Conservation (phyloP, 1,140 invertebrate species). For the Goniozus legneri region DNA sequence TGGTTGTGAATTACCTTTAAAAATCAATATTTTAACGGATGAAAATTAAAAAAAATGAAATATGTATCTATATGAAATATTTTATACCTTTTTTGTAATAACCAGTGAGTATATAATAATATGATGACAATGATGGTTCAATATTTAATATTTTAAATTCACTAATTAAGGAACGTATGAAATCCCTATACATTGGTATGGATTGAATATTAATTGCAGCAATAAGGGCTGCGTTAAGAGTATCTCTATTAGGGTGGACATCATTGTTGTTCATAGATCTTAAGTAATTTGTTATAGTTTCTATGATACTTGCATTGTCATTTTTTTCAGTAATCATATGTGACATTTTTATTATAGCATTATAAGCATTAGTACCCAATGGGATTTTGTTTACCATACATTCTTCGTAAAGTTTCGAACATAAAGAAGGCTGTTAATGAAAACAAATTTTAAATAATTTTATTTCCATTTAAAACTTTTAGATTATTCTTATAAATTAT, state of each 20-base stretch:
- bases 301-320: slow-evolving; percentile 5
- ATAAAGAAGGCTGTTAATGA: slow-evolving; percentile 57
- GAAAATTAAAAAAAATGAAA: slow-evolving; percentile 7
- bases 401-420: slow-evolving; percentile 65
- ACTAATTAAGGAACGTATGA: slow-evolving; percentile 56
- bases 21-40: slow-evolving; percentile 5
- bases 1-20: slow-evolving; percentile 56
- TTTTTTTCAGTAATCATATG: slow-evolving; percentile 60
- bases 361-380: slow-evolving; percentile 67
- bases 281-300: slow-evolving; percentile 59
- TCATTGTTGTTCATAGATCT: slow-evolving; percentile 58
- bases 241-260: slow-evolving; percentile 67
- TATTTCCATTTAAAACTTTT: not conserved
- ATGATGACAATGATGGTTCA: slow-evolving; percentile 69
- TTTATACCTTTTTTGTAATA: slow-evolving; percentile 68
- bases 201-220: not conserved
- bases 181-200: not conserved
- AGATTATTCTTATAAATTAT: not conserved
- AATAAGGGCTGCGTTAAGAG: slow-evolving; percentile 69
- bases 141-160: slow-evolving; percentile 74
- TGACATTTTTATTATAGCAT: slow-evolving; percentile 63
- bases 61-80: no score
- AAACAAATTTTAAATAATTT: slow-evolving; percentile 2
- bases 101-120: slow-evolving; percentile 67
- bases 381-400: slow-evolving; percentile 62